phyloP scores from a whole-genome alignment of 2,888 invertebrate genomes.

The Eurytoma adleriae region DNA sequence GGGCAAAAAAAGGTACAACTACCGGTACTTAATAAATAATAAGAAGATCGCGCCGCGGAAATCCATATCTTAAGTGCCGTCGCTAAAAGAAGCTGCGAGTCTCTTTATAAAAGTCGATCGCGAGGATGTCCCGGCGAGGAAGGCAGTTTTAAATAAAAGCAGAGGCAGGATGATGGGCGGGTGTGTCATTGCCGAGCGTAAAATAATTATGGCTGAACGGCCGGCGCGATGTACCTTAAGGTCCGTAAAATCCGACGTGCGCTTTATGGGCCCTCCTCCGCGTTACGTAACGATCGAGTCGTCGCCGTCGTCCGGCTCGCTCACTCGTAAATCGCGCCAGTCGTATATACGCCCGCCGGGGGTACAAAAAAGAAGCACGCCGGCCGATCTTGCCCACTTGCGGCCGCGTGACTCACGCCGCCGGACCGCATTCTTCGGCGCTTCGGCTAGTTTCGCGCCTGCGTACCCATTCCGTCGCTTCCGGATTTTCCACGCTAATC shows the following conservation, averaged over 20 bases:
- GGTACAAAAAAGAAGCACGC: background rate
- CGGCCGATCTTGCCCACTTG: background rate
- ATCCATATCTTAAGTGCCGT: too few relatives aligned
- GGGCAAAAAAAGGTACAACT: background rate
- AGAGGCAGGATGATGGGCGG: conserved; percentile 8
- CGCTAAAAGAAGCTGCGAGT: too few relatives aligned
- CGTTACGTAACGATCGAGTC: conserved; percentile 65
- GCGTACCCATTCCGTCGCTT: background rate
- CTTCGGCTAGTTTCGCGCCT: background rate
- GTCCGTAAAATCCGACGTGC: conserved; percentile 63
- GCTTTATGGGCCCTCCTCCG: conserved; percentile 65
- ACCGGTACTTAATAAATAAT: too few relatives aligned
- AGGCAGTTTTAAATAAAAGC: background rate
- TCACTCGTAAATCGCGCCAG: conserved; percentile 58
- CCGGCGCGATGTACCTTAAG: conserved; percentile 59
- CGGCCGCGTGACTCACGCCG: background rate
- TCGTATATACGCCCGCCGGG: conserved; percentile 39
- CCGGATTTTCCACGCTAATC: conserved; percentile 22
- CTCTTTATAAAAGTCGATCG: too few relatives aligned
- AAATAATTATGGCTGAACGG: conserved; percentile 55
- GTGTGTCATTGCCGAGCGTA: conserved; percentile 29
- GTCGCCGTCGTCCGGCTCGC: conserved; percentile 61
- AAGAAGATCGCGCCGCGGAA: background rate
- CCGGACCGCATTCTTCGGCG: background rate
- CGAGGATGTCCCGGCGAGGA: too few relatives aligned